Base-by-base conservation (phyloP, 2,888 invertebrate genomes). In the Acronicta aceris region DNA sequence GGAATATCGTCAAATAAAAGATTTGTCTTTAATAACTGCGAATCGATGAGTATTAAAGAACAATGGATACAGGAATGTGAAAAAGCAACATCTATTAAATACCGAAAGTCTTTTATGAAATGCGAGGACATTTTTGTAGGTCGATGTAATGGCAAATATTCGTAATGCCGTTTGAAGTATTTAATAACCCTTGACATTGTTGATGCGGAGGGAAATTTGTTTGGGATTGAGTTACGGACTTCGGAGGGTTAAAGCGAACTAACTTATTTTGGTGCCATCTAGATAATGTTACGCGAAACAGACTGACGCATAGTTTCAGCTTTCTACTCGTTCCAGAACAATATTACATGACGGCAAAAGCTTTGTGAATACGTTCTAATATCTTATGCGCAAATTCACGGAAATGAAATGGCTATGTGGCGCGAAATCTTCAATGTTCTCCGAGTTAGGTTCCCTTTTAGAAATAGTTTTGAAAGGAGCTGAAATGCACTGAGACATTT, bases 401-500 rank as follows among this genome's bases (percentile, higher is more conserved):
- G 81, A 86, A 86, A 86, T 82, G 82, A 84, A 84, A 86, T 81
- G 81, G 81, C 82, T 79, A 74, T 81, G 76, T 80, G 83, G 78
- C 81, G 83, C 75, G 75, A 85, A 87, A 84, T 87, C 85, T 84
- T 81, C 87, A 87, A 86, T 87, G 86, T 88, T 84, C 82, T 78
- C 76, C 72, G 76, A 86, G 84, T 88, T 86, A 87, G 86, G 81
- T 85, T 81, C 84, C 85, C 67, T 87, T 88, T 88, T 84, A 86
- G 88, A 88, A 90, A 90, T 89, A 89, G 86, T 89, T 91, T 83
- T 89, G 85, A 89, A 90, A 85, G 83, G 88, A 87, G 84, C 82
- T 82, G 89, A 87, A 90, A 89, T 90, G 89, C 89, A 88, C 78
- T 63, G 81, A 82, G 86, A 87, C 86, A 92, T 93, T 93, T 92